These are phyloP conservation scores for Tauraco hartlaubi DNA, from an alignment of 2,797 vertebrate species.

Conservation along the genomic window DNA sequence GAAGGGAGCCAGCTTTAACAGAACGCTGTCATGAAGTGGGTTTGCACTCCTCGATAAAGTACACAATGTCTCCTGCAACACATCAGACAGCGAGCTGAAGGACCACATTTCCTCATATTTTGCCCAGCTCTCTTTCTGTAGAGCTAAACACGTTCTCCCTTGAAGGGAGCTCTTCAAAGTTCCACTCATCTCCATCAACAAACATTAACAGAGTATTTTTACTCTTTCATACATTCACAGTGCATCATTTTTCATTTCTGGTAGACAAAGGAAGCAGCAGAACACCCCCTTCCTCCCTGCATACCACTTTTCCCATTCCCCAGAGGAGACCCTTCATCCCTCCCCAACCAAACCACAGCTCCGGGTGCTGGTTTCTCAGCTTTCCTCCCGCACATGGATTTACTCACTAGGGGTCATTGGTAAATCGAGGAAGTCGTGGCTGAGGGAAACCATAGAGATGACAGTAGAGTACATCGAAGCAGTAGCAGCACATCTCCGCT, in stretches of 20 bases:
- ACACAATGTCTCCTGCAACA: background rate
- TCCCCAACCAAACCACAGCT: background rate
- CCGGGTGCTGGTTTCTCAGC: background rate
- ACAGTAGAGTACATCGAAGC: constrained; percentile 88
- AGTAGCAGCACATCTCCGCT: constrained; percentile 89
- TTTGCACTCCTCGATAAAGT: background rate
- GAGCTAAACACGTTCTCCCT: background rate
- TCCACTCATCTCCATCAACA: background rate
- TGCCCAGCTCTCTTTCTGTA: background rate
- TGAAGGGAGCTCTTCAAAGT: background rate
- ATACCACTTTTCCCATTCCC: background rate
- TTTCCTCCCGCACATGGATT: background rate
- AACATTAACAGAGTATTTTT: background rate
- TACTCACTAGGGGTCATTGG: constrained; percentile 90
- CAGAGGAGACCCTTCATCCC: background rate
- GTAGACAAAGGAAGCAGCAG: background rate
- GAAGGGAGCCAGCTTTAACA: background rate
- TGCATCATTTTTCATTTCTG: background rate
- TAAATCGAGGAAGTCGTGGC: constrained; percentile 87
- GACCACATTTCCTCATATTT: background rate
- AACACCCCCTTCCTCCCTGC: background rate
- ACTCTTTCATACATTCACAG: background rate
- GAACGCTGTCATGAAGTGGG: background rate
- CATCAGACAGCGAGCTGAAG: background rate
- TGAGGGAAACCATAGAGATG: constrained; percentile 88